Evolutionary conservation across 2,113 vertebrate genomes (phyloP).

Genomic region (Potamarius usumacintae): DNA sequence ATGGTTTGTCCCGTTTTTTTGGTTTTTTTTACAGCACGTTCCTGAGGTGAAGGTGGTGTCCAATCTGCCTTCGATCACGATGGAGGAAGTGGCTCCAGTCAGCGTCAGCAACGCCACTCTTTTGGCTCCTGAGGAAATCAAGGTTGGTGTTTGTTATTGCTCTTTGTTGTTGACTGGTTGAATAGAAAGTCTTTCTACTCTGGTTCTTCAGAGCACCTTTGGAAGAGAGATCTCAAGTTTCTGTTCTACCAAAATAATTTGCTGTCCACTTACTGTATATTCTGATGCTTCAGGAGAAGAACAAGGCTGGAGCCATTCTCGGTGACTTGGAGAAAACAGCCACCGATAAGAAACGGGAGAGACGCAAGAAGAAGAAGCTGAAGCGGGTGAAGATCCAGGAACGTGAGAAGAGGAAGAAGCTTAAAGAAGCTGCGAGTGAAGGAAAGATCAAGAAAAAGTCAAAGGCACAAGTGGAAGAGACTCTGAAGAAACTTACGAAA

Average conservation of each 20-base stretch:
- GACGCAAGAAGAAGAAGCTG: slow-evolving; percentile 81
- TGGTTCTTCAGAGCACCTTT: neutral
- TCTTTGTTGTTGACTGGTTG: neutral
- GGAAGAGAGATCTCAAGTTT: neutral
- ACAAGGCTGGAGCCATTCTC: slow-evolving; percentile 85
- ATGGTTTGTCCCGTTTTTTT: neutral
- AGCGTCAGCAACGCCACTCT: slow-evolving; percentile 83
- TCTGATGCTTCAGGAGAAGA: slow-evolving; percentile 82
- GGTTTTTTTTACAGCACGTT: slow-evolving; percentile 72
- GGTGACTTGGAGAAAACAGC: slow-evolving; percentile 84
- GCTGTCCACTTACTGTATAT: neutral
- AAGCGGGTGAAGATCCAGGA: slow-evolving; percentile 81
- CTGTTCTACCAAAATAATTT: neutral
- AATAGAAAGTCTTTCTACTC: neutral
- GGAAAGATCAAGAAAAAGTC: slow-evolving; percentile 67
- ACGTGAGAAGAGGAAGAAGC: slow-evolving; percentile 78
- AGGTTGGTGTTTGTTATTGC: slow-evolving; percentile 71
- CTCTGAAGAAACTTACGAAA: slow-evolving; percentile 81
- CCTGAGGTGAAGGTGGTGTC: slow-evolving; percentile 95
- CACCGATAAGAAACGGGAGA: slow-evolving; percentile 91
- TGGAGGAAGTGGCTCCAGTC: slow-evolving; percentile 96
- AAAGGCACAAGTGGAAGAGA: slow-evolving; percentile 77
- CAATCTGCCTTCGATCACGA: slow-evolving; percentile 86
- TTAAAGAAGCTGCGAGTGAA: slow-evolving; percentile 73
- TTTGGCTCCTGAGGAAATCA: slow-evolving; percentile 92